A percentile compares a stretch with the other conserved stretches of the same genome.
Conservation (phyloP, 2,888 invertebrate species). For the Tachina lurida region DNA sequence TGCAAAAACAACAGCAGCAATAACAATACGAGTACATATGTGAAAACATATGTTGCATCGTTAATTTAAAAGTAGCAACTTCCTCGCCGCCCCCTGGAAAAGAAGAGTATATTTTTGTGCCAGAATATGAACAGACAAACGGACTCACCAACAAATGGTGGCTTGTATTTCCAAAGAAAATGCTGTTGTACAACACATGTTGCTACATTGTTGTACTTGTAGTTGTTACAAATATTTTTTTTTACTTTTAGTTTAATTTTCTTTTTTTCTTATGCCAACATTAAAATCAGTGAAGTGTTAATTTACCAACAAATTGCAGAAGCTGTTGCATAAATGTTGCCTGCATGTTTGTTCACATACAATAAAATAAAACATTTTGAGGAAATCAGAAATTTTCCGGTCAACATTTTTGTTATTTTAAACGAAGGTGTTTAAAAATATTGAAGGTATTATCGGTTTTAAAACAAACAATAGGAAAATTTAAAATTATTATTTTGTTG, state of each 20-base stretch:
- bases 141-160: background rate
- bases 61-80: conserved; percentile 63
- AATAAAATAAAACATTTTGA: conserved; percentile 28
- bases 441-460: no score
- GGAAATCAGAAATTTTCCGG: background rate
- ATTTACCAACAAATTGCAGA: conserved; percentile 28
- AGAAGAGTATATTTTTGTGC: conserved; percentile 23
- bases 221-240: conserved; percentile 20
- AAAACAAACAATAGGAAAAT: no score
- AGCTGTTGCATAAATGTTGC: conserved; percentile 56
- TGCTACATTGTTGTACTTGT: conserved; percentile 30
- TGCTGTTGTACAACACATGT: conserved; percentile 54
- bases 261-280: conserved; percentile 34
- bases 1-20: conserved; percentile 39
- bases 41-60: conserved; percentile 71
- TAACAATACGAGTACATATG: conserved; percentile 20
- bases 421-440: no score
- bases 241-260: conserved; percentile 9
- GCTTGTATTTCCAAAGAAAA: conserved; percentile 37
- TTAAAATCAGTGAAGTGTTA: conserved; percentile 61
- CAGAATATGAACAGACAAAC: background rate
- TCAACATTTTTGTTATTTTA: background rate
- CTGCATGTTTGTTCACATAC: conserved; percentile 10
- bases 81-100: conserved; percentile 43
- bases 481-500: no score